phyloP scores from a whole-genome alignment of 35 echinoderm and acorn worm species.

The Holothuria glaberrima region DNA sequence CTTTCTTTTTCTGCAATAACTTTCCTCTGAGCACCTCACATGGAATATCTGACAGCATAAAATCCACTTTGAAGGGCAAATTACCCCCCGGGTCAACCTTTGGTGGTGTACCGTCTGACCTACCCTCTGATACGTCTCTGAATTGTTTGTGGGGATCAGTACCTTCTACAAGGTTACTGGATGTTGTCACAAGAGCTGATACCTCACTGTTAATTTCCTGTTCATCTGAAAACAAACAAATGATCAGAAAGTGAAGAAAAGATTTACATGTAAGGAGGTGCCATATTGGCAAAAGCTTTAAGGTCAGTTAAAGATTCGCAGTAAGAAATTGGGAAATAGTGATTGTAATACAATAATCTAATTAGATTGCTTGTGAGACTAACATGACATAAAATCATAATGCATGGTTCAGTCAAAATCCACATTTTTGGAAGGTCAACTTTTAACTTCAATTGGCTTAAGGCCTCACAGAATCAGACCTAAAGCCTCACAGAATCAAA shows the following conservation, averaged over 20 bases:
- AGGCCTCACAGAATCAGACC: background rate
- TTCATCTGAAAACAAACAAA: background rate
- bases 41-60: constrained; percentile 37
- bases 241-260: too few species aligned
- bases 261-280: too few species aligned
- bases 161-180: background rate
- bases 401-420: too few species aligned
- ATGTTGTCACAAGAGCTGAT: background rate
- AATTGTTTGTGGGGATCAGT: background rate
- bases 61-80: constrained; percentile 32
- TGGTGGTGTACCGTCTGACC: background rate
- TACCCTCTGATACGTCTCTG: background rate
- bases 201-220: constrained; percentile 11
- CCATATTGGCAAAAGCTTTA: too few species aligned
- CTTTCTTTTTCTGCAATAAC: background rate
- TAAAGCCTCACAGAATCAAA: background rate
- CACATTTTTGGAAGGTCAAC: too few species aligned
- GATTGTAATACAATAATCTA: too few species aligned
- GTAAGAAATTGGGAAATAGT: too few species aligned
- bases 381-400: too few species aligned
- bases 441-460: too few species aligned
- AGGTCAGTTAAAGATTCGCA: too few species aligned
- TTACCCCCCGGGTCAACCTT: background rate
- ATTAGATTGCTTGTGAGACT: too few species aligned
- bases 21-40: background rate